Evolutionary conservation across 2,113 vertebrate species (phyloP), one percentile per base, ranked within the genome.

Genomic region (Pteruthius melanotis): DNA sequence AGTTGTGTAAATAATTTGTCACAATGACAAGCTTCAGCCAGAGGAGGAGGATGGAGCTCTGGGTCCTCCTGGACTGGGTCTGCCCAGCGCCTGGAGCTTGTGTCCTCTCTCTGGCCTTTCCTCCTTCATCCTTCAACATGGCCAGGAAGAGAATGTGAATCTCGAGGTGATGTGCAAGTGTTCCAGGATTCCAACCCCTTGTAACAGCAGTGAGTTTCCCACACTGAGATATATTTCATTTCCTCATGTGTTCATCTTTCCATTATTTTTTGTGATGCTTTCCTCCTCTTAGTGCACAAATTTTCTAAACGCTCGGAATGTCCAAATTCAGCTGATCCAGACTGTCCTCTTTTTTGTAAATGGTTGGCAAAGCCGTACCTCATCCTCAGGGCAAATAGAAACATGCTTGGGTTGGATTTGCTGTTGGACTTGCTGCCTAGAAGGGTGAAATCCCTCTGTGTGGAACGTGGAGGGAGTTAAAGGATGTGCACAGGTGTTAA

Each of bases 81-180:
- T 91, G 71, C 68, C 53, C 47, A 1, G 33, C 15, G 4, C 20
- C 44, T 22, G 45, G 64, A 44, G 40, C 14, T 10, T 0, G 0
- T 12, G 31, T 49, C 17, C 35, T 52, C 49, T 40, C 83, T 16
- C 57, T 76, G 50, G 7, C 60, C 26, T 66, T 13, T 35, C 53
- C 17, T 76, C 39, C 61, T 40, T 9, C 30, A 11, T 44, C 44
- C 65, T 72, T 33, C 40, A 6, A 31, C 64, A 0, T 11, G 30
- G 49, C 27, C 27, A 2, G 3, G 76, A 39, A 4, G 13, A 27
- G 65, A 49, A 4, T 0, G 1, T 3, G 37, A 8, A 18, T 53
- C 83, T 37, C 0, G 0, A 57, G 81, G 68, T 17, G 33, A 22
- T 10, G 4, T 1, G 6, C 8, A 5, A 10, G 9, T 13, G 17